Conservation (phyloP, 1,140 invertebrate genomes). For the Melitaea cinxia region DNA sequence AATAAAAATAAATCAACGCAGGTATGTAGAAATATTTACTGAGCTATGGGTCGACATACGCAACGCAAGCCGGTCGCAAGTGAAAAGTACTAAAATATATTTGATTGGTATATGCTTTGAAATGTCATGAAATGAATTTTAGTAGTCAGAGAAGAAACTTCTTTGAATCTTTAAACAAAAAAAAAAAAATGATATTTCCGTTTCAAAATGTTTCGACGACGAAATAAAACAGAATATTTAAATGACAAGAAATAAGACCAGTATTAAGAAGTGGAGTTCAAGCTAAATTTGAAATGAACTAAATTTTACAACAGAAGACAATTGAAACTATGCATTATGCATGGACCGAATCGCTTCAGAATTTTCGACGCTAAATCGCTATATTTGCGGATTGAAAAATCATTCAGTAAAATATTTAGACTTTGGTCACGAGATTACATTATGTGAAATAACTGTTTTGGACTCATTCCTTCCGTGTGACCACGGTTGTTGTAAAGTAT, state of each 20-base stretch:
- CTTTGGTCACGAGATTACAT: no score
- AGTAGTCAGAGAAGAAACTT: no score
- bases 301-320: slow-evolving; percentile 52
- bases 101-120: no score
- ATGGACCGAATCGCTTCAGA: slow-evolving; percentile 46
- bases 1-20: no score
- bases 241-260: slow-evolving; percentile 1
- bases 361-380: slow-evolving; percentile 41
- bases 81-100: no score
- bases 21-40: no score
- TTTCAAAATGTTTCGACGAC: background rate
- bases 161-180: background rate
- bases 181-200: background rate
- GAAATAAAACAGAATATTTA: slow-evolving; percentile 7
- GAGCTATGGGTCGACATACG: no score
- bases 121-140: no score
- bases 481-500: no score
- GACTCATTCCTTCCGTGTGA: no score
- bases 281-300: slow-evolving; percentile 58
- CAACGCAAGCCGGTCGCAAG: no score
- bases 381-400: slow-evolving; percentile 32
- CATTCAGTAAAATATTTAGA: background rate
- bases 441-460: no score
- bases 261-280: slow-evolving; percentile 26
- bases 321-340: slow-evolving; percentile 64